Percentiles rank a stretch among this genome's conserved stretches.
Conservation (phyloP, 2,797 vertebrate genomes). For the Parambassis ranga region DNA sequence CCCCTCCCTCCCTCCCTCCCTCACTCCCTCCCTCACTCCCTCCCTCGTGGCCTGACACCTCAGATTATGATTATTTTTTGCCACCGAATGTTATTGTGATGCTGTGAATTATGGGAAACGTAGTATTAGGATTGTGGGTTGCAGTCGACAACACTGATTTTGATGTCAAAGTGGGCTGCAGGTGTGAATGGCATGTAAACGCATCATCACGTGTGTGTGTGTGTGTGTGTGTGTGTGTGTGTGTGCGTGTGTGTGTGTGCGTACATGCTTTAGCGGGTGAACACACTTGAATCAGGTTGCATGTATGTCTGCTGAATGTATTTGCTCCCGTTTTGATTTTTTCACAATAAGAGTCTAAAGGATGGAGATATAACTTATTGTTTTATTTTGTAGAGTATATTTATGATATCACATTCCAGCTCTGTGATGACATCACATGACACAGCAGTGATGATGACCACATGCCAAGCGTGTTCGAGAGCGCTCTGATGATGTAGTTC, state of each 20-base stretch:
- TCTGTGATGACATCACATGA: slow-evolving; percentile 1
- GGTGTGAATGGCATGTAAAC: slow-evolving; percentile 11
- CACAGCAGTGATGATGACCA: slow-evolving; percentile 4
- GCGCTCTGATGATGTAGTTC: slow-evolving; percentile 53
- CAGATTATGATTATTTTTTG: too few relatives aligned
- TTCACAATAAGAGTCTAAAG: slow-evolving; percentile 30
- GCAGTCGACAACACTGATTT: slow-evolving; percentile 42
- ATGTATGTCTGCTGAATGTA: slow-evolving; percentile 66
- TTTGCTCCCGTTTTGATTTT: slow-evolving; percentile 37
- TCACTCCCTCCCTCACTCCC: not conserved
- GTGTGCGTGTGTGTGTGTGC: slow-evolving; percentile 8
- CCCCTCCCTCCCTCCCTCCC: too few relatives aligned
- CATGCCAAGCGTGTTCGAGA: slow-evolving; percentile 13
- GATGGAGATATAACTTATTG: slow-evolving; percentile 34
- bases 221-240: slow-evolving; percentile 8
- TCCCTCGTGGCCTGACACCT: not conserved
- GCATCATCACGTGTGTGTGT: not conserved
- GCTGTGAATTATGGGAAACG: slow-evolving; percentile 55
- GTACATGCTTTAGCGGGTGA: slow-evolving; percentile 38
- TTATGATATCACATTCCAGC: slow-evolving; percentile 10
- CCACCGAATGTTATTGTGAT: slow-evolving; percentile 30
- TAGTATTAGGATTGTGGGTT: slow-evolving; percentile 34
- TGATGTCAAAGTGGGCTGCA: slow-evolving; percentile 13
- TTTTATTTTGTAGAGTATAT: slow-evolving; percentile 24
- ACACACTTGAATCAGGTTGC: slow-evolving; percentile 51